Conservation (phyloP, 37 sponge, comb jelly and placozoan species). For the Cliona cf. orientalis region DNA sequence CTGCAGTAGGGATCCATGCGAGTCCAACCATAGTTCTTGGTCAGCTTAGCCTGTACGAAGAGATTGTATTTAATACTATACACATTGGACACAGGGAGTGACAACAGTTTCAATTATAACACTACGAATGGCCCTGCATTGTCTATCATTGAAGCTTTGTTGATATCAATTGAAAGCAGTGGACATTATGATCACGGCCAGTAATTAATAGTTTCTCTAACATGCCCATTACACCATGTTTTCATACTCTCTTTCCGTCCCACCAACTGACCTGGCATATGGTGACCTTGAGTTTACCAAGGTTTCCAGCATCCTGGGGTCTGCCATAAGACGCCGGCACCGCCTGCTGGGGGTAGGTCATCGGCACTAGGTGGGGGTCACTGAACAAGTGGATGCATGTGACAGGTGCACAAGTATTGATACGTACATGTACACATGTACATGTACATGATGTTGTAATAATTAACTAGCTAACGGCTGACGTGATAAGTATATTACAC, state of each 20-base stretch:
- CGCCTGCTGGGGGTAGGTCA: conserved; percentile 56
- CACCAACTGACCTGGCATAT: conserved; percentile 48
- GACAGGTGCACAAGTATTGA: too few relatives aligned
- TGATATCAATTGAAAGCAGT: too few relatives aligned
- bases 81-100: not conserved
- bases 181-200: too few relatives aligned
- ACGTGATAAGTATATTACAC: too few relatives aligned
- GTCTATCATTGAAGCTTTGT: too few relatives aligned
- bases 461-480: too few relatives aligned
- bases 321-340: not conserved
- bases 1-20: conserved; percentile 99
- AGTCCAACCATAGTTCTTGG: conserved; percentile 91
- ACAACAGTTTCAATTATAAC: not conserved
- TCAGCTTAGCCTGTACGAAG: conserved; percentile 75
- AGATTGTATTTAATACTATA: not conserved
- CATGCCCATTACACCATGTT: not conserved
- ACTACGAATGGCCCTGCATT: not conserved
- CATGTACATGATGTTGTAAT: too few relatives aligned
- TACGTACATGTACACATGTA: too few relatives aligned
- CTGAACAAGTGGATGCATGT: too few relatives aligned
- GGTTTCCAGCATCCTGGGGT: not conserved
- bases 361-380: conserved; percentile 60
- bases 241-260: too few relatives aligned
- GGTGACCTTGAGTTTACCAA: conserved; percentile 59
- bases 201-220: not conserved